Evolutionary conservation across 2,113 vertebrate genomes (phyloP).

Genomic region (Eublepharis macularius): DNA sequence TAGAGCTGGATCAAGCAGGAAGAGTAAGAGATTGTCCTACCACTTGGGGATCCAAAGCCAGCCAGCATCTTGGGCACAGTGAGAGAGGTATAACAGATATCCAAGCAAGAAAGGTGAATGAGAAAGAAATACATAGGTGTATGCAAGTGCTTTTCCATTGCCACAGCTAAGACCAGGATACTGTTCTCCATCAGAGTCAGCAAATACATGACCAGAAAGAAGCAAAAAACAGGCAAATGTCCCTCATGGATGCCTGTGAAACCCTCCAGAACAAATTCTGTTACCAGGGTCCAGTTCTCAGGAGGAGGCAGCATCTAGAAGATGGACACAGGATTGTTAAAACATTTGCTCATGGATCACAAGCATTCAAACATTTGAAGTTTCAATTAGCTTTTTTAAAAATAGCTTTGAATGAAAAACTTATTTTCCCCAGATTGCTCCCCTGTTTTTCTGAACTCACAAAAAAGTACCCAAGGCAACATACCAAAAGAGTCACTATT

Average conservation of each 20-base stretch:
- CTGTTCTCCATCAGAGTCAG: constrained; percentile 25
- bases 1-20: constrained; percentile 62
- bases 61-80: constrained; percentile 62
- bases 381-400: neutral
- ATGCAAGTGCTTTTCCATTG: neutral
- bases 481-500: neutral
- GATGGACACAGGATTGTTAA: neutral
- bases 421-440: neutral
- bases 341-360: neutral
- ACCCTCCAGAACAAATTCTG: constrained; percentile 15
- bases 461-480: neutral
- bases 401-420: neutral
- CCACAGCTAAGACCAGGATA: neutral
- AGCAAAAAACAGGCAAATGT: constrained; percentile 43
- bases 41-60: constrained; percentile 8
- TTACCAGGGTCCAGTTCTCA: constrained; percentile 7
- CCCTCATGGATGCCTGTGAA: neutral
- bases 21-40: constrained; percentile 42
- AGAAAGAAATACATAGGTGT: constrained; percentile 42
- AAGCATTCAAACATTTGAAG: neutral
- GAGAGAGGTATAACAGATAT: constrained; percentile 55
- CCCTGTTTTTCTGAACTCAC: neutral
- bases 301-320: neutral
- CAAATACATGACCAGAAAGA: constrained; percentile 50
- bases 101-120: constrained; percentile 58